Conservation (phyloP, 2,888 invertebrate species). For the Actias luna region DNA sequence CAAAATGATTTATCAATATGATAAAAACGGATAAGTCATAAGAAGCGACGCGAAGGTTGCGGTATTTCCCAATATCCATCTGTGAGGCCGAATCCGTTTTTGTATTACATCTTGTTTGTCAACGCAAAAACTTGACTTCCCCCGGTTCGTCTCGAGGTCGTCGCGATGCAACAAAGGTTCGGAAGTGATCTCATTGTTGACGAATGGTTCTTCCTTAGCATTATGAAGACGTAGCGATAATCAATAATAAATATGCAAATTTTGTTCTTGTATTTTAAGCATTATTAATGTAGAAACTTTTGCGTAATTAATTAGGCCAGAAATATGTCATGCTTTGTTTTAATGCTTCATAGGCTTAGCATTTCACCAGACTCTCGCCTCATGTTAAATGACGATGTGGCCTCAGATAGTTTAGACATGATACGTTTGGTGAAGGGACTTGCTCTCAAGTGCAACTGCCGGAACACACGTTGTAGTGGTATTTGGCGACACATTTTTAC, state of each 20-base stretch:
- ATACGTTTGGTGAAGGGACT: too few species aligned
- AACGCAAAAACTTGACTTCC: conserved; percentile 22
- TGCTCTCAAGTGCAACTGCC: too few species aligned
- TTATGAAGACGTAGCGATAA: background rate
- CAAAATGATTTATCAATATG: conserved; percentile 11
- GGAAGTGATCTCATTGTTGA: conserved; percentile 7
- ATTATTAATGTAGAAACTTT: too few species aligned
- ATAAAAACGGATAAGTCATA: conserved; percentile 5
- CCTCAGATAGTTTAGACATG: too few species aligned
- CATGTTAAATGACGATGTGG: too few species aligned
- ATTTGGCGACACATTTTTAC: too few species aligned
- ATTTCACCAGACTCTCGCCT: too few species aligned
- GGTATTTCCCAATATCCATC: conserved; percentile 11
- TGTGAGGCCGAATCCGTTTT: conserved; percentile 12
- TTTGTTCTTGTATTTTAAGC: background rate
- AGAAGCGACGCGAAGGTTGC: conserved; percentile 15
- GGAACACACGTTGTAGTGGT: too few species aligned
- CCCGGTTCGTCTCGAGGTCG: conserved; percentile 34
- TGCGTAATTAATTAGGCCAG: too few species aligned
- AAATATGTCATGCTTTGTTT: too few species aligned
- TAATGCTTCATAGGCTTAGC: too few species aligned
- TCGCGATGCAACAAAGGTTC: background rate
- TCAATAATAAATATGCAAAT: background rate
- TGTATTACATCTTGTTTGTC: conserved; percentile 8
- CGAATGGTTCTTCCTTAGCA: background rate